These are phyloP conservation scores for Eristalis pertinax DNA, from an alignment of 2,888 invertebrate genomes.

Conservation along the genomic window DNA sequence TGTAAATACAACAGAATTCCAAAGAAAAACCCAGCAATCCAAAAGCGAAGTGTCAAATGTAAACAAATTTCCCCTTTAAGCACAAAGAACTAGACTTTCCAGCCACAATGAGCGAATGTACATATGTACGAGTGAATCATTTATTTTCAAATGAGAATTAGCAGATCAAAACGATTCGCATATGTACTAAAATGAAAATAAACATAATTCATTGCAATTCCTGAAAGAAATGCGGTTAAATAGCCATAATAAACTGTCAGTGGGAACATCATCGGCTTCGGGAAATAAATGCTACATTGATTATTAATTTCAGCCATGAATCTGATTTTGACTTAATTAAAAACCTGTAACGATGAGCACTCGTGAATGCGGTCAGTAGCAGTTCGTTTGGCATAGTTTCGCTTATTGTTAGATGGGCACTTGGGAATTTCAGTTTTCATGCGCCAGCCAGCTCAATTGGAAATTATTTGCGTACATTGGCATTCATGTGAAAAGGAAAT, in stretches of 20 bases:
- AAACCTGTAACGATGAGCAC: background rate
- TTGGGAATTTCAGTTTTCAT: background rate
- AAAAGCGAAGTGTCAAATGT: background rate
- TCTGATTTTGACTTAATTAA: background rate
- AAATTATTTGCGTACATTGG: background rate
- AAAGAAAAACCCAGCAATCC: background rate
- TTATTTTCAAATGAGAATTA: background rate
- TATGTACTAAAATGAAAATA: background rate
- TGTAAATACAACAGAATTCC: background rate
- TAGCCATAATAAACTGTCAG: background rate
- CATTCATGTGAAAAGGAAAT: background rate
- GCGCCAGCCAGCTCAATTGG: background rate
- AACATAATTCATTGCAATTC: background rate
- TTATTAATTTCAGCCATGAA: background rate
- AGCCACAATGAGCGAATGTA: no score
- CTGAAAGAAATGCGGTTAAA: background rate
- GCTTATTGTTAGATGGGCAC: background rate
- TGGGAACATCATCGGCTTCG: background rate
- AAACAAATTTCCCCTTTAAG: background rate
- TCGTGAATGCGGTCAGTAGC: background rate
- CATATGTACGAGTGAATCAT: background rate
- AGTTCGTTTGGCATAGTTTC: background rate
- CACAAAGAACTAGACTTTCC: background rate
- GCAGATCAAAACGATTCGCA: background rate
- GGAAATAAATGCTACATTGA: background rate